Conservation (phyloP, 2,888 invertebrate genomes). For the Mythimna loreyi region DNA sequence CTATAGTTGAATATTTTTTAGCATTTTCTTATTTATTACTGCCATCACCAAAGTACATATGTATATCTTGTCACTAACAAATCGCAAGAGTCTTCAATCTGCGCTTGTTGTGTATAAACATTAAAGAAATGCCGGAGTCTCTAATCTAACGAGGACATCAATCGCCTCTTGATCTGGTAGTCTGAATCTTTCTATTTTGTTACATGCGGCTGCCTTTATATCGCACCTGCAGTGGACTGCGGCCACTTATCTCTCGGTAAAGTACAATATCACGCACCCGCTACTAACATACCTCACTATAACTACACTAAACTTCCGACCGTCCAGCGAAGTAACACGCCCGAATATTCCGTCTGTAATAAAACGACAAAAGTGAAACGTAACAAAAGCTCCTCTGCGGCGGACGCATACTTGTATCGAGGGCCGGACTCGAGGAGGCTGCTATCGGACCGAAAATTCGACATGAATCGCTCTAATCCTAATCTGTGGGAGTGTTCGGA, state of each 20-base stretch:
- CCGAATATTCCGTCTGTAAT: conserved; percentile 79
- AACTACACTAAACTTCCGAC: conserved; percentile 84
- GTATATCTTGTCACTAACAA: conserved; percentile 72
- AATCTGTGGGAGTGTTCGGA: conserved; percentile 84
- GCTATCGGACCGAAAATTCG: conserved; percentile 82
- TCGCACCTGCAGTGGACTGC: conserved; percentile 92
- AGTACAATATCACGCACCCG: conserved; percentile 93
- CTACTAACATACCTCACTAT: conserved; percentile 88
- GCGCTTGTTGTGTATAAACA: conserved; percentile 59
- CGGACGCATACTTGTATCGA: conserved; percentile 82
- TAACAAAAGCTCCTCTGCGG: conserved; percentile 89
- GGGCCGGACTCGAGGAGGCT: conserved; percentile 82
- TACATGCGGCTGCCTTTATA: conserved; percentile 91
- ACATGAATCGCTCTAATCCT: conserved; percentile 88
- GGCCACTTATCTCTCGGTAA: conserved; percentile 92
- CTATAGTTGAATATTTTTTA: conserved; percentile 53
- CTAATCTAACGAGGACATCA: conserved; percentile 34
- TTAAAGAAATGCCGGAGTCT: conserved; percentile 42
- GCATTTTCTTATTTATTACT: conserved; percentile 63
- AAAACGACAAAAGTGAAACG: conserved; percentile 84
- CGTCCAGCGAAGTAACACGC: conserved; percentile 81
- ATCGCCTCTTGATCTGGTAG: conserved; percentile 64
- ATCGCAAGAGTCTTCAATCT: conserved; percentile 58
- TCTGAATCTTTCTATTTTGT: conserved; percentile 90
- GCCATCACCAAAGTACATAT: conserved; percentile 57